A percentile compares a stretch with the other conserved stretches of the same genome.
These are phyloP conservation scores for Benitochromis conjunctus DNA, from an alignment of 2,113 vertebrate species.

Conservation along the genomic window DNA sequence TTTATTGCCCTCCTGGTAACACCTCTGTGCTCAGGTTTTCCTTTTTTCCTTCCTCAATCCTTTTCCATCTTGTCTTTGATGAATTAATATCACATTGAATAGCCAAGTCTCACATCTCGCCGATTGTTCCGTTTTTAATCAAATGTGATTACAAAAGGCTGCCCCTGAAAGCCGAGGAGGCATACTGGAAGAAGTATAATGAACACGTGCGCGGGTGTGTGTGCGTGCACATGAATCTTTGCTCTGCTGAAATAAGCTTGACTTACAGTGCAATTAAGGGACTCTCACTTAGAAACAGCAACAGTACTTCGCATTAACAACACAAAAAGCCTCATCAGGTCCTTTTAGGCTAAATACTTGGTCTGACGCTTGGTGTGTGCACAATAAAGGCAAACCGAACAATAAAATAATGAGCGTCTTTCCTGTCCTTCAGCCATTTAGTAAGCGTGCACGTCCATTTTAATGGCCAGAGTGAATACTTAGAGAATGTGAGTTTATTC, in stretches of 20 bases:
- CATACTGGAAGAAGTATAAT: conserved; percentile 12
- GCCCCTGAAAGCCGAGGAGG: conserved; percentile 17
- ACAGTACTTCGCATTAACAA: background rate
- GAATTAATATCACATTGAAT: conserved; percentile 66
- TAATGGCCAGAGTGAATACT: background rate
- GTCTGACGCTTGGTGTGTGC: background rate
- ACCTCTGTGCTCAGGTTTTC: conserved; percentile 48
- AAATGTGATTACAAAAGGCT: conserved; percentile 57
- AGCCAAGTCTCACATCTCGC: conserved; percentile 51
- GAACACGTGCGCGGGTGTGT: background rate
- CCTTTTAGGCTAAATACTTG: background rate
- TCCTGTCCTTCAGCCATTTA: background rate
- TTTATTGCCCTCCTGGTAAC: conserved; percentile 67
- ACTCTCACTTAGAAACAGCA: background rate
- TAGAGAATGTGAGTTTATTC: conserved; percentile 4
- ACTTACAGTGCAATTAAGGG: conserved; percentile 11
- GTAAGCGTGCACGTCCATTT: background rate
- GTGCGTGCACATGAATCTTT: background rate
- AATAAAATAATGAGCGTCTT: background rate
- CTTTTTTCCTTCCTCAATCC: conserved; percentile 14
- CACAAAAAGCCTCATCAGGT: background rate
- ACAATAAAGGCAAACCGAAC: conserved; percentile 10
- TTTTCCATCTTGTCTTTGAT: conserved; percentile 52
- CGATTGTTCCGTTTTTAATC: conserved; percentile 62
- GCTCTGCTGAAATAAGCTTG: background rate